phyloP scores from a whole-genome alignment of 2,888 invertebrate species.

The Anodontia alba region DNA sequence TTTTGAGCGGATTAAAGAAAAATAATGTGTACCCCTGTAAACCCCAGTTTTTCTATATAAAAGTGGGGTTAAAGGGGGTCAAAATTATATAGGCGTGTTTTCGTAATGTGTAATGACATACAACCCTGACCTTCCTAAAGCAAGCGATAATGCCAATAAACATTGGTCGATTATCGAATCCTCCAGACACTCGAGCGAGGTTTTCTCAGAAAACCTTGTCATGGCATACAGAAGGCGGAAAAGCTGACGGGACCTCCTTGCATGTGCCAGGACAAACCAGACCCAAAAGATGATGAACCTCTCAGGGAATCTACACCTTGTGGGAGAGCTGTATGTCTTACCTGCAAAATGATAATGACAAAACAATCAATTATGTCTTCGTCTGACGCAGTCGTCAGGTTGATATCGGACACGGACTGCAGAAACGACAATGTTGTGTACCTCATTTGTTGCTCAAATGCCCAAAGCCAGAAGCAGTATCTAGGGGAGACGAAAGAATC shows the following conservation, averaged over 20 bases:
- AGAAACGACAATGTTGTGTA: neutral
- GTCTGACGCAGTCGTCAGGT: too few relatives aligned
- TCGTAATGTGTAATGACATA: too few relatives aligned
- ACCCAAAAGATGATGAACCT: neutral
- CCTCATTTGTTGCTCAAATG: neutral
- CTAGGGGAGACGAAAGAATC: neutral
- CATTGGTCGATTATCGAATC: too few relatives aligned
- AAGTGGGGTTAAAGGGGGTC: too few relatives aligned
- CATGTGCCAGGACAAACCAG: neutral
- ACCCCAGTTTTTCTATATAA: too few relatives aligned
- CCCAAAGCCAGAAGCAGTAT: neutral
- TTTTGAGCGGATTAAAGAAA: too few relatives aligned
- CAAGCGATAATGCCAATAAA: neutral
- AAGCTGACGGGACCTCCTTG: slow-evolving; percentile 5
- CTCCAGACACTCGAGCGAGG: neutral
- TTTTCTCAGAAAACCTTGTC: slow-evolving; percentile 10
- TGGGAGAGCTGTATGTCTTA: neutral
- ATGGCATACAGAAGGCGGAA: slow-evolving; percentile 6
- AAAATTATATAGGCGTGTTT: too few relatives aligned
- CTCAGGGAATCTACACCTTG: neutral
- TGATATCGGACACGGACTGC: too few relatives aligned
- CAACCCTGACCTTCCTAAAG: neutral
- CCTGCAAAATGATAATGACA: slow-evolving; percentile 9
- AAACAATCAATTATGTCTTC: too few relatives aligned
- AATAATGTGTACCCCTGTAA: too few relatives aligned